phyloP scores from a whole-genome alignment of 92 coral and sea anemone species.

The Hydrozoanthus gracilis region DNA sequence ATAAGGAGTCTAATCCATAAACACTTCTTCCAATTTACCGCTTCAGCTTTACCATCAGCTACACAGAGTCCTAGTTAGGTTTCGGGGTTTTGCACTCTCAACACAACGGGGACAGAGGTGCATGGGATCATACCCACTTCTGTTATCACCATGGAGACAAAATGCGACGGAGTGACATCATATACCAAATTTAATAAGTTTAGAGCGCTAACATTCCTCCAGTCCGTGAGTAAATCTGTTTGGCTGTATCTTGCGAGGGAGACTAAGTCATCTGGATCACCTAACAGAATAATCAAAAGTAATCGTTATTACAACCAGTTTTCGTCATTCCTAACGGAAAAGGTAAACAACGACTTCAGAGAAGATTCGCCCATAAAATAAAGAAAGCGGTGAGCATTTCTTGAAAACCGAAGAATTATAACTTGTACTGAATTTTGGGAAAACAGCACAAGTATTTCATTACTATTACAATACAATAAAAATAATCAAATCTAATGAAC shows the following conservation, averaged over 20 bases:
- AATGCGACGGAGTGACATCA: slow-evolving; percentile 97
- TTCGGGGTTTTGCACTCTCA: slow-evolving; percentile 97
- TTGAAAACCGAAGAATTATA: too few relatives aligned
- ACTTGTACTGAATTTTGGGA: too few relatives aligned
- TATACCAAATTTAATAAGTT: slow-evolving; percentile 90
- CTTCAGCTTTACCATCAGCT: background rate
- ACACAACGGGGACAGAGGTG: slow-evolving; percentile 97
- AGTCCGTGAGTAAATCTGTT: slow-evolving; percentile 75
- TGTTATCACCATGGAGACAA: slow-evolving; percentile 96
- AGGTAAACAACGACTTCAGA: too few relatives aligned
- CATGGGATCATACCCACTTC: slow-evolving; percentile 99
- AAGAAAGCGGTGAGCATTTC: too few relatives aligned
- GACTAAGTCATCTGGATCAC: slow-evolving; percentile 97
- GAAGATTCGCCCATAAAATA: too few relatives aligned
- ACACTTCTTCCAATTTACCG: too few relatives aligned
- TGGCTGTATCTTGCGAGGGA: slow-evolving; percentile 76
- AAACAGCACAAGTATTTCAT: too few relatives aligned
- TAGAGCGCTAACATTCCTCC: slow-evolving; percentile 88
- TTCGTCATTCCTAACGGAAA: background rate
- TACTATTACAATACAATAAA: too few relatives aligned
- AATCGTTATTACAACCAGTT: background rate
- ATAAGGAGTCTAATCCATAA: too few relatives aligned
- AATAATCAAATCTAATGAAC: too few relatives aligned
- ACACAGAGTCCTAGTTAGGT: slow-evolving; percentile 16
- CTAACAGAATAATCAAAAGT: slow-evolving; percentile 42